phyloP scores from a whole-genome alignment of 1,140 invertebrate species.

The Cydia strobilella region DNA sequence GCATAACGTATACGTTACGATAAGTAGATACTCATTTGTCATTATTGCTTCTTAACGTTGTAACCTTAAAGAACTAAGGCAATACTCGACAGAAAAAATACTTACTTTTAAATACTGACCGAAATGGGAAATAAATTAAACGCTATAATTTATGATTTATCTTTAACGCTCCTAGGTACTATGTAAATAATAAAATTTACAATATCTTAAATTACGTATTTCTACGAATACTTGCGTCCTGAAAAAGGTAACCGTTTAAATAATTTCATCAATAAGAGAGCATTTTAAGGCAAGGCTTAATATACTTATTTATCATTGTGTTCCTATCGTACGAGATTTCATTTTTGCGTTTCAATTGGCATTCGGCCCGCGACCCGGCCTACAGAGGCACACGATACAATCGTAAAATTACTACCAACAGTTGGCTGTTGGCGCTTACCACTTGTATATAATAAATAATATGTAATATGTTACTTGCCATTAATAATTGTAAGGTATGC shows the following conservation, averaged over 20 bases:
- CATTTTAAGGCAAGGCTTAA: slow-evolving; percentile 73
- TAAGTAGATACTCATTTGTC: slow-evolving; percentile 44
- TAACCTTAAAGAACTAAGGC: slow-evolving; percentile 51
- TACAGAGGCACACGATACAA: neutral
- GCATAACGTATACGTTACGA: slow-evolving; percentile 28
- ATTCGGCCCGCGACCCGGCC: neutral
- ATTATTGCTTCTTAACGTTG: slow-evolving; percentile 67
- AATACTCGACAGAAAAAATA: slow-evolving; percentile 68
- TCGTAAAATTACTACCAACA: neutral
- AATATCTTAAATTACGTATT: slow-evolving; percentile 69
- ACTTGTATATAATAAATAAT: too few species aligned
- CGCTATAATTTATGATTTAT: slow-evolving; percentile 58
- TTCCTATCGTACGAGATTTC: slow-evolving; percentile 12
- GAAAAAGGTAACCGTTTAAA: slow-evolving; percentile 77
- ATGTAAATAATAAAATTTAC: slow-evolving; percentile 74
- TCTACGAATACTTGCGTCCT: slow-evolving; percentile 77
- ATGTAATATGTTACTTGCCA: neutral
- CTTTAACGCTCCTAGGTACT: slow-evolving; percentile 46
- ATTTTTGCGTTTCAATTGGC: neutral
- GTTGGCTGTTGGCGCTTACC: neutral
- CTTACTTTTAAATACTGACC: slow-evolving; percentile 79
- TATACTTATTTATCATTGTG: slow-evolving; percentile 18
- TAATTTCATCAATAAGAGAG: slow-evolving; percentile 77
- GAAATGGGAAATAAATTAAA: slow-evolving; percentile 77
- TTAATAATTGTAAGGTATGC: neutral